These are phyloP conservation scores for Semibalanus balanoides DNA, from an alignment of 1,140 invertebrate genomes.

Conservation along the genomic window DNA sequence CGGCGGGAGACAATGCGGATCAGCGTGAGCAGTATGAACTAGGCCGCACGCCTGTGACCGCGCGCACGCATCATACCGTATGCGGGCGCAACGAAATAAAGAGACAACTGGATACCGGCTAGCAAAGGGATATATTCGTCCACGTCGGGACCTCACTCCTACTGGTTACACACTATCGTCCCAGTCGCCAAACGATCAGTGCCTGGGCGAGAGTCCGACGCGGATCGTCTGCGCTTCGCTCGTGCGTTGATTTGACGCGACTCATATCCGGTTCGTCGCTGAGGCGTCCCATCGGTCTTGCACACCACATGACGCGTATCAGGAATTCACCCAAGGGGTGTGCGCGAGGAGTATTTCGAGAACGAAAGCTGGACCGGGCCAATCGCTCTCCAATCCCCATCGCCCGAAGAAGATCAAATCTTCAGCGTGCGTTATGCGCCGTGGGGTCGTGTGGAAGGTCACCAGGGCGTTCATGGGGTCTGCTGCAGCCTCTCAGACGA, in stretches of 20 bases:
- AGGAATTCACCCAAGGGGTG: conserved; percentile 5
- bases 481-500: conserved; percentile 19
- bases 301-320: conserved; percentile 21
- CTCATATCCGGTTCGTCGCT: conserved; percentile 18
- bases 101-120: background rate
- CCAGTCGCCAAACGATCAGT: background rate
- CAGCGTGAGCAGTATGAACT: conserved; percentile 9
- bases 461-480: conserved; percentile 17
- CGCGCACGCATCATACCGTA: conserved; percentile 11
- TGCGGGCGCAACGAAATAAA: background rate
- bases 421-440: background rate
- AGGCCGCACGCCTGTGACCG: conserved; percentile 8
- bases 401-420: conserved; percentile 20
- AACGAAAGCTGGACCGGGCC: conserved; percentile 23
- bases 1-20: conserved; percentile 9
- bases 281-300: conserved; percentile 16
- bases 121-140: background rate
- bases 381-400: conserved; percentile 25
- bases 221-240: background rate
- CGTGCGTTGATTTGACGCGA: conserved; percentile 19
- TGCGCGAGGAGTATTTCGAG: conserved; percentile 17
- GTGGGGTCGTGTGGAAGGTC: conserved; percentile 12
- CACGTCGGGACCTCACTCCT: background rate
- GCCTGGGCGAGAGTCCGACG: background rate
- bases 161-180: background rate